Percentiles rank a stretch among this genome's conserved stretches.
These are phyloP conservation scores for Rattus rattus DNA, from an alignment of 2,113 vertebrate species.

Conservation along the genomic window DNA sequence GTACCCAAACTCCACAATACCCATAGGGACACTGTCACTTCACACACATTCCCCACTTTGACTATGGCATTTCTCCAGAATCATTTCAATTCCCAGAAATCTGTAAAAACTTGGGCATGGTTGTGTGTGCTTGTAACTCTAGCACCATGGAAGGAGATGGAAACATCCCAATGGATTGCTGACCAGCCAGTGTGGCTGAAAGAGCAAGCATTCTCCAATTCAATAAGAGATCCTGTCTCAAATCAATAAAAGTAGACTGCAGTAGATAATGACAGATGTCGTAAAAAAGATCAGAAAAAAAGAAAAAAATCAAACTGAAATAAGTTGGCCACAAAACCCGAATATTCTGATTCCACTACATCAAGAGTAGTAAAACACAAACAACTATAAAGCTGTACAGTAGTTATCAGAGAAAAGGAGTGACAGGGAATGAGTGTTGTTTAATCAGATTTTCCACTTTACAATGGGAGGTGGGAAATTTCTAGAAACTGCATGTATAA, in stretches of 20 bases:
- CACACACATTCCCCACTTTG: conserved; percentile 7
- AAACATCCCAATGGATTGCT: background rate
- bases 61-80: conserved; percentile 17
- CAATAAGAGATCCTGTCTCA: background rate
- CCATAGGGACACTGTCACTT: background rate
- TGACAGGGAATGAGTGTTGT: background rate
- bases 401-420: background rate
- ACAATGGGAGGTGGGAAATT: background rate
- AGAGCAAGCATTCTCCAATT: background rate
- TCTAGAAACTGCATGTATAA: background rate
- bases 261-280: background rate
- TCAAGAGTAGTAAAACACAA: background rate
- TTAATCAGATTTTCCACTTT: conserved; percentile 4
- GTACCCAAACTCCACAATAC: background rate
- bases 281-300: background rate
- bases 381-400: background rate
- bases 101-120: background rate
- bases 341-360: background rate
- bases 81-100: background rate
- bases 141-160: background rate
- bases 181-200: background rate
- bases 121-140: background rate
- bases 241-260: background rate
- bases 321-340: conserved; percentile 6
- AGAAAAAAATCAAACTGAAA: background rate